These are phyloP conservation scores for Fistularia commersonii DNA, from an alignment of 2,797 vertebrate genomes.

Conservation along the genomic window DNA sequence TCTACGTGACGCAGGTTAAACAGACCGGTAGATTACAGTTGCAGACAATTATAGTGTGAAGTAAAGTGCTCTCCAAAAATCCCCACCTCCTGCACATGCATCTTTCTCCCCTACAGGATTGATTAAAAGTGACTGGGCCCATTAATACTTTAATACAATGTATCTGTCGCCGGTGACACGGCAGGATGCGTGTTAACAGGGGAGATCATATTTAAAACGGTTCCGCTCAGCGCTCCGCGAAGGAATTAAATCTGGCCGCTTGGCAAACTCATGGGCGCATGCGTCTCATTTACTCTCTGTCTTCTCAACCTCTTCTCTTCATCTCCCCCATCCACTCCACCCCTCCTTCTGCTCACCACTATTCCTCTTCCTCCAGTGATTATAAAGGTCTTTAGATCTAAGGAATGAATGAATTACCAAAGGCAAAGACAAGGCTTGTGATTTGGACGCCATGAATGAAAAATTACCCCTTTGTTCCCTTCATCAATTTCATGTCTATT, in stretches of 20 bases:
- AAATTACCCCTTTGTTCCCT: slow-evolving; percentile 85
- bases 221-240: slow-evolving; percentile 74
- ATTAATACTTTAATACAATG: slow-evolving; percentile 77
- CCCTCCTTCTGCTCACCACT: slow-evolving; percentile 49
- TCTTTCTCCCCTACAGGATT: slow-evolving; percentile 53
- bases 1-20: too few species aligned
- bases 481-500: slow-evolving; percentile 86
- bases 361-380: slow-evolving; percentile 71
- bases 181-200: slow-evolving; percentile 67
- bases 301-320: slow-evolving; percentile 55
- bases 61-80: slow-evolving; percentile 17
- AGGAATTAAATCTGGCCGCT: slow-evolving; percentile 72
- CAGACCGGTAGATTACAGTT: neutral
- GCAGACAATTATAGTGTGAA: slow-evolving; percentile 8
- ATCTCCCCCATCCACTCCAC: slow-evolving; percentile 47
- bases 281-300: slow-evolving; percentile 72
- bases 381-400: slow-evolving; percentile 79
- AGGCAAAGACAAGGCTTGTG: slow-evolving; percentile 79
- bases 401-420: slow-evolving; percentile 79
- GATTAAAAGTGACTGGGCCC: slow-evolving; percentile 77
- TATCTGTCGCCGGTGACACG: slow-evolving; percentile 77
- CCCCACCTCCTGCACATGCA: slow-evolving; percentile 26
- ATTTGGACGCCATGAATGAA: slow-evolving; percentile 79
- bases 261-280: slow-evolving; percentile 63
- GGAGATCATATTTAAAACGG: slow-evolving; percentile 79